Evolutionary conservation across 2,888 invertebrate species (phyloP).

Genomic region (Rugalucina vietnamica): DNA sequence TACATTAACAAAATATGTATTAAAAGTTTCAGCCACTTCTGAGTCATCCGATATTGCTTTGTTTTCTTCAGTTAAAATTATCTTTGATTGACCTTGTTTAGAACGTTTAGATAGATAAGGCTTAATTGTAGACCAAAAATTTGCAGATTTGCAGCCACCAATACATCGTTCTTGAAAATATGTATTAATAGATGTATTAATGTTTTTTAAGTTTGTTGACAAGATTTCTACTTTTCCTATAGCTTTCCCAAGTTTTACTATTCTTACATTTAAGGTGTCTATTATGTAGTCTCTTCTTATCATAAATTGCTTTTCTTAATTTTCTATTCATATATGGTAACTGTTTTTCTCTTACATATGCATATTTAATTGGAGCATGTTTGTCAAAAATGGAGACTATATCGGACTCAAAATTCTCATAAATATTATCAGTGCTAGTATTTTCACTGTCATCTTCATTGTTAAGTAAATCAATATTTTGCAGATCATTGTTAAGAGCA

Average conservation of each 20-base stretch:
- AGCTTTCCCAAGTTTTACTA: slow-evolving; percentile 5
- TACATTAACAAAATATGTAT: too few species aligned
- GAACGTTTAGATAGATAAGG: slow-evolving; percentile 3
- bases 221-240: slow-evolving; percentile 12
- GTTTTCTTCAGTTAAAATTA: too few species aligned
- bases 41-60: too few species aligned
- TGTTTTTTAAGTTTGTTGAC: slow-evolving; percentile 23
- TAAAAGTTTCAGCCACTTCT: too few species aligned
- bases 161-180: slow-evolving; percentile 24
- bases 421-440: not conserved
- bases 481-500: not conserved
- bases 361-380: slow-evolving; percentile 41
- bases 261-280: slow-evolving; percentile 4
- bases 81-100: too few species aligned
- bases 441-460: not conserved
- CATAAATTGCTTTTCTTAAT: slow-evolving; percentile 5
- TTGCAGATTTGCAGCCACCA: slow-evolving; percentile 16
- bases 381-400: slow-evolving; percentile 25
- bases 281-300: slow-evolving; percentile 9
- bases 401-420: slow-evolving; percentile 26
- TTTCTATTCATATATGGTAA: slow-evolving; percentile 46
- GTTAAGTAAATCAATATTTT: not conserved
- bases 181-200: not conserved
- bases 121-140: slow-evolving; percentile 23
- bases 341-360: slow-evolving; percentile 25